Evolutionary conservation across 2,888 invertebrate species (phyloP).

Genomic region (Drosophila kokeensis): DNA sequence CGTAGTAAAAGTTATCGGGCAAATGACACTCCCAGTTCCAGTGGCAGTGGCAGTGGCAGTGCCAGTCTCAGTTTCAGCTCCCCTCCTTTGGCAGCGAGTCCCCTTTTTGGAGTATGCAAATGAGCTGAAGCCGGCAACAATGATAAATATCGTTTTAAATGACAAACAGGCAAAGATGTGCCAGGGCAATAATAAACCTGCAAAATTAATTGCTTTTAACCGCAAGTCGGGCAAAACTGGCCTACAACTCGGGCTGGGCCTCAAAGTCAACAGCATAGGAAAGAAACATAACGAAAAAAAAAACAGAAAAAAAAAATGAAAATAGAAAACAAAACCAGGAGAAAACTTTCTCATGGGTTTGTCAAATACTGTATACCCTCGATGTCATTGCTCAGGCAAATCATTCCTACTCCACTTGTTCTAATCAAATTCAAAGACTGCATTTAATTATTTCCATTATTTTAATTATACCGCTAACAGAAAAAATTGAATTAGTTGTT

Average conservation of each 20-base stretch:
- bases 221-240: constrained; percentile 47
- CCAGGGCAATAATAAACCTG: constrained; percentile 65
- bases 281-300: background rate
- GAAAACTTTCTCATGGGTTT: background rate
- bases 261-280: constrained; percentile 6
- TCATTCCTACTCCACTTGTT: background rate
- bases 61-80: background rate
- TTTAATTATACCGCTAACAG: too few relatives aligned
- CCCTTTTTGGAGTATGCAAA: constrained; percentile 50
- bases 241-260: background rate
- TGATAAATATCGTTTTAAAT: constrained; percentile 76
- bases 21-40: constrained; percentile 49
- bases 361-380: background rate
- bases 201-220: constrained; percentile 68
- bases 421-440: background rate
- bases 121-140: constrained; percentile 57
- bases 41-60: constrained; percentile 1
- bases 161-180: constrained; percentile 68
- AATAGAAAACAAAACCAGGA: background rate
- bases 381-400: background rate
- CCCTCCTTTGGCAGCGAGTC: constrained; percentile 1
- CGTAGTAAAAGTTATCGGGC: constrained; percentile 59
- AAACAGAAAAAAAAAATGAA: background rate
- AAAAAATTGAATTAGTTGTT: too few relatives aligned
- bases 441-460: too few relatives aligned